Evolutionary conservation across 2,888 invertebrate species (phyloP).

Genomic region (Lasioglossum morio): DNA sequence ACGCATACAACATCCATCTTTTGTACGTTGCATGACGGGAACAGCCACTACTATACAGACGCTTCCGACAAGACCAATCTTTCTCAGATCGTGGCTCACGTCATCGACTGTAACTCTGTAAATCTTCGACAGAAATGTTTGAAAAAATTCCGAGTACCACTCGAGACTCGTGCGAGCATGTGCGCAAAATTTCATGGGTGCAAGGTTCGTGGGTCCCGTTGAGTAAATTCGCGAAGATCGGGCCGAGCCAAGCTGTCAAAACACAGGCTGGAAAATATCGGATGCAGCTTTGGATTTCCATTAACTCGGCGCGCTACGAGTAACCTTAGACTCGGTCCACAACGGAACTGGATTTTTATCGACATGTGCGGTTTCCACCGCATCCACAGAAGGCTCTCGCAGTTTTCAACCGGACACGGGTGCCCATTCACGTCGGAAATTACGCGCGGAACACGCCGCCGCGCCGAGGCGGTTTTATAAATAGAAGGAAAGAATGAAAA

Average conservation of each 20-base stretch:
- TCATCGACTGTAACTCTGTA: neutral
- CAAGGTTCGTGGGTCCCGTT: neutral
- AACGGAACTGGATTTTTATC: slow-evolving; percentile 43
- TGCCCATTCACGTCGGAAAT: slow-evolving; percentile 3
- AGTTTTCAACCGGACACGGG: neutral
- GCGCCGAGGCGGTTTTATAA: neutral
- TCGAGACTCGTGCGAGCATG: neutral
- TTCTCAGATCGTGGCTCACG: neutral
- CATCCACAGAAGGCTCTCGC: slow-evolving; percentile 22
- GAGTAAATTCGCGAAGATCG: neutral
- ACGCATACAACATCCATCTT: neutral
- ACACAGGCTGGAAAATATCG: slow-evolving; percentile 31
- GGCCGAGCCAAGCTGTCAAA: neutral
- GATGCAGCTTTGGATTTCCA: slow-evolving; percentile 37
- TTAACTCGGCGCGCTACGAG: slow-evolving; percentile 27
- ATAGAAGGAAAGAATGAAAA: neutral
- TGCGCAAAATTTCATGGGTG: neutral
- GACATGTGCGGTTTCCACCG: slow-evolving; percentile 37
- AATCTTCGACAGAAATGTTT: neutral
- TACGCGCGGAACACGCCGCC: neutral
- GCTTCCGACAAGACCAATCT: neutral
- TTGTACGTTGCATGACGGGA: neutral
- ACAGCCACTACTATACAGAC: neutral
- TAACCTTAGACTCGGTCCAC: slow-evolving; percentile 40
- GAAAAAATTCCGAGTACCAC: neutral